phyloP scores from a whole-genome alignment of 2,113 vertebrate species.

The Riparia riparia region DNA sequence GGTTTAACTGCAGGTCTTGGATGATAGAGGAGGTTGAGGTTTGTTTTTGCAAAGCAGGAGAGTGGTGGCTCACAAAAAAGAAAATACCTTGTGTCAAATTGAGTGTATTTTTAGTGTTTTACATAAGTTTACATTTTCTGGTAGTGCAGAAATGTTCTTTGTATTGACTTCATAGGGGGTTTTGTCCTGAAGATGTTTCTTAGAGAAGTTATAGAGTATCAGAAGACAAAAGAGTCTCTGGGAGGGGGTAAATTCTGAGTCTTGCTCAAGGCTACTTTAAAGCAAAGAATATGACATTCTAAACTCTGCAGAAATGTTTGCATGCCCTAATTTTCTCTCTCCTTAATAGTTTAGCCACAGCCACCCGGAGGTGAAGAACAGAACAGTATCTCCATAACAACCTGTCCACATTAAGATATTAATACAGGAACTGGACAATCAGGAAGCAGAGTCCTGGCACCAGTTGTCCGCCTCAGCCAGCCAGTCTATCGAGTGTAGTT shows the following conservation, averaged over 20 bases:
- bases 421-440: slow-evolving; percentile 86
- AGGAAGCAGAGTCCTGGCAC: slow-evolving; percentile 76
- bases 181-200: slow-evolving; percentile 80
- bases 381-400: slow-evolving; percentile 91
- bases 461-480: slow-evolving; percentile 57
- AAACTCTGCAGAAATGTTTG: neutral
- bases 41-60: neutral
- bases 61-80: neutral
- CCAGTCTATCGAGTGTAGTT: slow-evolving; percentile 13
- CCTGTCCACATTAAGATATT: slow-evolving; percentile 91
- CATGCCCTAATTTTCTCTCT: neutral
- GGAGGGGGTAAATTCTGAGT: fast-evolving
- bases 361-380: slow-evolving; percentile 86
- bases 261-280: neutral
- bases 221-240: slow-evolving; percentile 80
- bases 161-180: neutral
- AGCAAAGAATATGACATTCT: neutral
- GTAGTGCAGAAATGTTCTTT: neutral
- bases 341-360: slow-evolving; percentile 82
- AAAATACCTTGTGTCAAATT: neutral
- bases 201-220: slow-evolving; percentile 88
- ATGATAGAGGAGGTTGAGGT: fast-evolving
- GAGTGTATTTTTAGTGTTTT: neutral
- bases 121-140: neutral
- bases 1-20: neutral